phyloP scores from a whole-genome alignment of 2,888 invertebrate species.

The Hypolimnas misippus region DNA sequence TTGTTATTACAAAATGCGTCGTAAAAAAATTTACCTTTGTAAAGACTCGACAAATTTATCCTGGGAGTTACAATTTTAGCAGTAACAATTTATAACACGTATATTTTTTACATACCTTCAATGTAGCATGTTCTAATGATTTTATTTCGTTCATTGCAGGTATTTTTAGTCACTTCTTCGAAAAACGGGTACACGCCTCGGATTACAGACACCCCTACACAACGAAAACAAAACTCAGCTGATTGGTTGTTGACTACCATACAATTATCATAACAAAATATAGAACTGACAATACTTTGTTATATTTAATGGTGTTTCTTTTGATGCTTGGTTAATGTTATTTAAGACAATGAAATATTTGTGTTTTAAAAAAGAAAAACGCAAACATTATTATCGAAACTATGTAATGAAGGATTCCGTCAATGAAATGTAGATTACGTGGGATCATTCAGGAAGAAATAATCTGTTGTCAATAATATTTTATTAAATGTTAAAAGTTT shows the following conservation, averaged over 20 bases:
- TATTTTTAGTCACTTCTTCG: conserved; percentile 35
- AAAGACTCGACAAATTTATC: not conserved
- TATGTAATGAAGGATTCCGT: conserved; percentile 1
- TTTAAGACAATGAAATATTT: conserved; percentile 7
- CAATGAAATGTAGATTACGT: conserved; percentile 6
- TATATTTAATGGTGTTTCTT: not conserved
- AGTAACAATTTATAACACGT: not conserved
- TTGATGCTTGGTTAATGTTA: not conserved
- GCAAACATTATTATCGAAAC: conserved; percentile 12
- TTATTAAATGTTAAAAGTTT: not conserved
- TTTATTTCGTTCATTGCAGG: conserved; percentile 94
- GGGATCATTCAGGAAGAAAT: not conserved
- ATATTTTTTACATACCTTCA: conserved; percentile 87
- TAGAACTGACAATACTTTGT: not conserved
- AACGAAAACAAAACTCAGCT: conserved; percentile 82
- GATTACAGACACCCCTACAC: conserved; percentile 38
- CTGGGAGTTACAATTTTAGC: not conserved
- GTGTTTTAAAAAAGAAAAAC: conserved; percentile 6
- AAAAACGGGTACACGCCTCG: conserved; percentile 29
- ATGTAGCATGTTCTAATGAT: conserved; percentile 96
- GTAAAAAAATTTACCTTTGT: not conserved
- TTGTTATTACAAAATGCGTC: conserved; percentile 11
- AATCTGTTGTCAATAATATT: not conserved
- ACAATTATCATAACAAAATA: conserved; percentile 15
- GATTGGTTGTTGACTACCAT: conserved; percentile 51